These are phyloP conservation scores for Leptobrachium ailaonicum DNA, from an alignment of 2,113 vertebrate genomes.

Conservation along the genomic window DNA sequence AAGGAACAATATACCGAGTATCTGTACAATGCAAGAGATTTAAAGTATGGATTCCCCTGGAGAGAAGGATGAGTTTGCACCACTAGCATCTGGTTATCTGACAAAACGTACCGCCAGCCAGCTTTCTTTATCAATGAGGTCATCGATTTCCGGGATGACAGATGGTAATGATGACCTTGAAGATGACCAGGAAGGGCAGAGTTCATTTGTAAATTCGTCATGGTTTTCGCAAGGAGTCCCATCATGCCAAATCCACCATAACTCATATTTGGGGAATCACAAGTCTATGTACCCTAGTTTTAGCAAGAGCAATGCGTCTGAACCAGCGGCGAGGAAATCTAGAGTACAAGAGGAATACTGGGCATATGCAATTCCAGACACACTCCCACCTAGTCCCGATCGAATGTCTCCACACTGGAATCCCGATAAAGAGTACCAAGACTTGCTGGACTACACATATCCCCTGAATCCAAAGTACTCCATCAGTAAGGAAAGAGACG, in stretches of 20 bases:
- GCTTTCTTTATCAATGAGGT: background rate
- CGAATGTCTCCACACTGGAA: slow-evolving; percentile 78
- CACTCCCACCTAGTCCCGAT: slow-evolving; percentile 73
- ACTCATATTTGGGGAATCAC: background rate
- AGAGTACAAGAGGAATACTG: slow-evolving; percentile 80
- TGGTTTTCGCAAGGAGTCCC: slow-evolving; percentile 5
- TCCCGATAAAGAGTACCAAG: slow-evolving; percentile 84
- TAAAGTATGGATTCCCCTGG: background rate
- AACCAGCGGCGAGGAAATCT: slow-evolving; percentile 48
- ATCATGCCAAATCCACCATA: rapidly evolving
- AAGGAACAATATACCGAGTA: background rate
- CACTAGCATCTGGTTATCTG: slow-evolving; percentile 27
- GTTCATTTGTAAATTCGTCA: background rate
- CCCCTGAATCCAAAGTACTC: slow-evolving; percentile 75
- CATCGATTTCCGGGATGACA: slow-evolving; percentile 53
- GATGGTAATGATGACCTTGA: slow-evolving; percentile 50
- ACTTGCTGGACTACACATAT: slow-evolving; percentile 89
- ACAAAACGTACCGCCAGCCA: slow-evolving; percentile 27
- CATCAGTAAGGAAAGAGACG: slow-evolving; percentile 54
- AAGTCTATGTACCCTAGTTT: background rate
- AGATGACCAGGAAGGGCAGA: background rate
- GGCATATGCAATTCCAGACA: slow-evolving; percentile 81
- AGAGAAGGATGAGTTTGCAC: slow-evolving; percentile 23
- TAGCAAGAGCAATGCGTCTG: rapidly evolving
- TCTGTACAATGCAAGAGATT: background rate